A percentile compares a stretch with the other conserved stretches of the same genome.
phyloP scores from a whole-genome alignment of 2,797 vertebrate species.

The Streptopelia turtur region DNA sequence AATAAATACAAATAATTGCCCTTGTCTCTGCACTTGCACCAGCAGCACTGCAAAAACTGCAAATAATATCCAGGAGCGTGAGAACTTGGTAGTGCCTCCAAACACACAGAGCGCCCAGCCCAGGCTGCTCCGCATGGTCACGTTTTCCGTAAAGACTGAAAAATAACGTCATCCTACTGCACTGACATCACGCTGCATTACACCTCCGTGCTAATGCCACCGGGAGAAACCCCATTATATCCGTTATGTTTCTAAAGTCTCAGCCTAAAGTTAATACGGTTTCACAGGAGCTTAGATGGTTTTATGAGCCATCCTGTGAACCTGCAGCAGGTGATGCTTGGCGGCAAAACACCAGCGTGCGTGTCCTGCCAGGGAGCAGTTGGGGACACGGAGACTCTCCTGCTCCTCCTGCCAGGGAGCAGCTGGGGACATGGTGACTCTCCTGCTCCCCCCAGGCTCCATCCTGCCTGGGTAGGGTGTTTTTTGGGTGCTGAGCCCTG shows the following conservation, averaged over 20 bases:
- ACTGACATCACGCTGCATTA: accelerated
- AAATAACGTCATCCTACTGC: not conserved
- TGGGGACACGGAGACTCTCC: accelerated
- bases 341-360: not conserved
- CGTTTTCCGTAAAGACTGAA: not conserved
- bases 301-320: not conserved
- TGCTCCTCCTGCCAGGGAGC: not conserved
- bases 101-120: not conserved
- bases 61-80: not conserved
- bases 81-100: not conserved
- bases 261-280: not conserved
- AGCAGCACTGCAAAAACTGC: not conserved
- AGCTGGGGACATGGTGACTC: accelerated
- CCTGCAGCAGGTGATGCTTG: not conserved
- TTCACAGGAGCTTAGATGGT: not conserved
- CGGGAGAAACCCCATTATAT: not conserved
- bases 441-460: not conserved
- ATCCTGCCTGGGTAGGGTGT: not conserved
- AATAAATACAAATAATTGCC: not conserved
- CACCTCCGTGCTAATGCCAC: not conserved
- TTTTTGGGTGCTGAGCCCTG: not conserved
- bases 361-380: not conserved
- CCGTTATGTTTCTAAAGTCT: not conserved
- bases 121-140: not conserved
- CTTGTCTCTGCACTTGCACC: too few relatives aligned